Evolutionary conservation across 2,888 invertebrate genomes (phyloP), one percentile per base, ranked within the genome.

Genomic region (Clunio marinus): DNA sequence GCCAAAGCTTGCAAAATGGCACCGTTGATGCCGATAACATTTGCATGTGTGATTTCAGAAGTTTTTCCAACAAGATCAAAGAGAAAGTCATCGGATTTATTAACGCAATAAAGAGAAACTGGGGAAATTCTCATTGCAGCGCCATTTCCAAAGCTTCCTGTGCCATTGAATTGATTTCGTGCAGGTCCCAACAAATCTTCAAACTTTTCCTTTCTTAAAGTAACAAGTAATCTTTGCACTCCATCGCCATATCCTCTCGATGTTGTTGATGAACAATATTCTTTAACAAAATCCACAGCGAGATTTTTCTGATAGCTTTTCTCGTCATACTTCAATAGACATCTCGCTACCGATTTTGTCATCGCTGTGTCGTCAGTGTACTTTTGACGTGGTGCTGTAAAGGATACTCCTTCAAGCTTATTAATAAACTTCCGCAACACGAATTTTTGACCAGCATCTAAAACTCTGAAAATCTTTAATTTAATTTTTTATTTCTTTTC

Each of bases 131-230:
- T 80, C 89, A 90, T 89, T 0, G 88, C 88, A 55, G 86, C 88
- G 1, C 89, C 89, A 77, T 89, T 90, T n/a, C 89, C 90, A 77
- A 81, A 88, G 1, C 88, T 89, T 1, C 90, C 89, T 46, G 73
- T 72, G 2, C 89, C 88, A 72, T 81, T 75, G 75, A 88, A 89
- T 74, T 88, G 87, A 5, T 57, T 3, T 13, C 15, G 3, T 13
- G 8, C 45, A 10, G 10, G 10, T 72, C 83, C 80, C 72, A 81
- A 83, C 1, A 86, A 78, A 75, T 89, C 82, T 37, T 78, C 76
- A 75, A 81, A 85, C 72, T 84, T 81, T 45, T 76, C 78, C 62
- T 77, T 78, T 70, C 80, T 77, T 63, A 86, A 76, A 72, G 83
- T 83, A 28, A 78, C 73, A 73, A 86, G 87, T 27, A 84, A 81